phyloP scores from a whole-genome alignment of 2,113 vertebrate species.

The Pyrgilauda ruficollis region DNA sequence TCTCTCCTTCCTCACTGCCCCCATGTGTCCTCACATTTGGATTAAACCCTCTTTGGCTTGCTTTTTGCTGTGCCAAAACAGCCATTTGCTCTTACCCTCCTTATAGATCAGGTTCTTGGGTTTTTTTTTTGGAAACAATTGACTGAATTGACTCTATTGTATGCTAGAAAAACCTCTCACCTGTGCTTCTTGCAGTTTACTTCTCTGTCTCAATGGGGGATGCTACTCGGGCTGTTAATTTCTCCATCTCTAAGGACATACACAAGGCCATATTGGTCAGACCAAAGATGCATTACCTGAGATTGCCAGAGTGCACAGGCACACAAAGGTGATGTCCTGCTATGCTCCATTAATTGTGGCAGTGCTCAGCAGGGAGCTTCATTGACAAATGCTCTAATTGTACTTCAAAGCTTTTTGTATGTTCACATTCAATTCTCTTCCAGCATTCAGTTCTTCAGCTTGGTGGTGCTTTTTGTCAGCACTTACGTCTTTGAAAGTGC shows the following conservation, averaged over 20 bases:
- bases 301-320: neutral
- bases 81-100: neutral
- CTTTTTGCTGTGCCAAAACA: neutral
- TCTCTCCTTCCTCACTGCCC: neutral
- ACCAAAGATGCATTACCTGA: neutral
- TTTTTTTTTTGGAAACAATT: rapidly evolving
- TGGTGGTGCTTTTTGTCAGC: neutral
- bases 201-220: neutral
- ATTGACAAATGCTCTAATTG: neutral
- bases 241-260: neutral
- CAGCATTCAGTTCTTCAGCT: neutral
- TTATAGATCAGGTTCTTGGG: neutral
- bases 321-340: neutral
- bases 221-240: neutral
- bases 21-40: neutral
- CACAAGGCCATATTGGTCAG: neutral
- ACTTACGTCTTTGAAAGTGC: neutral
- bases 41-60: neutral
- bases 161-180: neutral
- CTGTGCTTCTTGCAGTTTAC: neutral
- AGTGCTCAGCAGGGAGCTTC: neutral
- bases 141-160: neutral
- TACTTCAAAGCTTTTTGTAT: neutral
- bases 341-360: neutral
- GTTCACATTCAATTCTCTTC: neutral